Conservation (phyloP, 2,888 invertebrate species). For the Tenthredo livida region DNA sequence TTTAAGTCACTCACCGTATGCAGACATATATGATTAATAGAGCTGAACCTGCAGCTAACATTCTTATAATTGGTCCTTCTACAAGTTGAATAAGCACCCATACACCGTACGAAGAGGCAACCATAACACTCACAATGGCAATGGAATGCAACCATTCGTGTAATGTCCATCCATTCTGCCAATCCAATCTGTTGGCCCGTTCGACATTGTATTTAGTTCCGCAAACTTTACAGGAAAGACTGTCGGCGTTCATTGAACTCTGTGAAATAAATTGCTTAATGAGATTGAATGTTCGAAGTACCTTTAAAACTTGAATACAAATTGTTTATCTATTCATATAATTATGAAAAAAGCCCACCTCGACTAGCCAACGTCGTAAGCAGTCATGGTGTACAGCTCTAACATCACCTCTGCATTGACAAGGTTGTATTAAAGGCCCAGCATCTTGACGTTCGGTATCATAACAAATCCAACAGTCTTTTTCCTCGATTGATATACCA, state of each 20-base stretch:
- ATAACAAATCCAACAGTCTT: slow-evolving; percentile 97
- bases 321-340: not conserved
- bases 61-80: slow-evolving; percentile 87
- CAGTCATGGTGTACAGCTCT: slow-evolving; percentile 96
- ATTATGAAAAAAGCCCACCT: slow-evolving; percentile 80
- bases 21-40: slow-evolving; percentile 92
- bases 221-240: slow-evolving; percentile 91
- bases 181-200: slow-evolving; percentile 87
- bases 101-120: slow-evolving; percentile 87
- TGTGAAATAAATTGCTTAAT: slow-evolving; percentile 69
- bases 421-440: slow-evolving; percentile 91
- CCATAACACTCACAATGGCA: slow-evolving; percentile 88
- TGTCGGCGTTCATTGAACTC: slow-evolving; percentile 85
- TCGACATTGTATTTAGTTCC: slow-evolving; percentile 90
- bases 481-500: slow-evolving; percentile 81
- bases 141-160: slow-evolving; percentile 92
- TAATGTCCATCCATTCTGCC: slow-evolving; percentile 91
- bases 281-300: slow-evolving; percentile 20
- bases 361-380: slow-evolving; percentile 92
- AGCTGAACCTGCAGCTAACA: slow-evolving; percentile 90
- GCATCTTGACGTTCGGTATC: slow-evolving; percentile 88
- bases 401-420: slow-evolving; percentile 95
- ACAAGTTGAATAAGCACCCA: slow-evolving; percentile 91
- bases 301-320: not conserved
- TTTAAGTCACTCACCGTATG: slow-evolving; percentile 82